phyloP scores from a whole-genome alignment of 2,113 vertebrate genomes.

The Crotalus helleri region DNA sequence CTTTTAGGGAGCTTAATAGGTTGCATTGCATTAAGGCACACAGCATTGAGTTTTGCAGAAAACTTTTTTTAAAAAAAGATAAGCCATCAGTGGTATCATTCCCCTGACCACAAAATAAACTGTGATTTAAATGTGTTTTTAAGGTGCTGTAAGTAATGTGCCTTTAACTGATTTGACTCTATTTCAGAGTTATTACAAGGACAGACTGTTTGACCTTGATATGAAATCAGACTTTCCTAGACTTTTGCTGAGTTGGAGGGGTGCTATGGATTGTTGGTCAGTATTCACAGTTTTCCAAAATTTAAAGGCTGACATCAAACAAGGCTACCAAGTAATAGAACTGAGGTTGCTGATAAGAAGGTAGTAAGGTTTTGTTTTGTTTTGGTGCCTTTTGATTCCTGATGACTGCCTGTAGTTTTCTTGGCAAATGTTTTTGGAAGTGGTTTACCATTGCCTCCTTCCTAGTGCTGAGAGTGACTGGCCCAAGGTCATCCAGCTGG shows the following conservation, averaged over 20 bases:
- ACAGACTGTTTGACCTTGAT: background rate
- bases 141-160: background rate
- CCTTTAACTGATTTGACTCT: background rate
- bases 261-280: background rate
- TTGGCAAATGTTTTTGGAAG: background rate
- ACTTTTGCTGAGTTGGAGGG: background rate
- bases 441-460: background rate
- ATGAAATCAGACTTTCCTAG: background rate
- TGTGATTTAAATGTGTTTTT: background rate
- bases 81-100: background rate
- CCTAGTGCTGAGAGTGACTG: background rate
- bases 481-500: background rate
- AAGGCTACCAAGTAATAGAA: background rate
- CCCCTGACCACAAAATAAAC: background rate
- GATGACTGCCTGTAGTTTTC: background rate
- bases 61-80: background rate
- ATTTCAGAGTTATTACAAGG: background rate
- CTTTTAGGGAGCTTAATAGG: background rate
- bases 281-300: background rate
- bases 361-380: background rate
- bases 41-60: background rate
- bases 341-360: background rate
- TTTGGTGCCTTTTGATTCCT: background rate
- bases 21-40: background rate
- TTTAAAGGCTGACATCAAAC: background rate